Evolutionary conservation across 2,888 invertebrate species (phyloP).

Genomic region (Tipula unca): DNA sequence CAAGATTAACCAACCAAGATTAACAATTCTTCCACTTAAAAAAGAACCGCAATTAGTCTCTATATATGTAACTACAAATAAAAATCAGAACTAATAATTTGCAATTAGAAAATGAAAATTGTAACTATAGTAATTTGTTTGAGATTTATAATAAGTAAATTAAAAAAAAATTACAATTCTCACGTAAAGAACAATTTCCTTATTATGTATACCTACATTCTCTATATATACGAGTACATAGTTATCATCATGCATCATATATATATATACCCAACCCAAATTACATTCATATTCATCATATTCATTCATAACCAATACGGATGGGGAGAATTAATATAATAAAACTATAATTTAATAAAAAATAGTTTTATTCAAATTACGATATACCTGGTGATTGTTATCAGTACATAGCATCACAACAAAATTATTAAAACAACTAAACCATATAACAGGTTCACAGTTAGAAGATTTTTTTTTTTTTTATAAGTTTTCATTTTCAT

Average conservation of each 20-base stretch:
- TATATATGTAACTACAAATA: too few species aligned
- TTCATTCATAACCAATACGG: background rate
- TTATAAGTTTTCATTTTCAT: background rate
- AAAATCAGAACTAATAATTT: background rate
- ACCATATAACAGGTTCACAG: constrained; percentile 14
- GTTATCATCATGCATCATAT: background rate
- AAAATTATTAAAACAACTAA: background rate
- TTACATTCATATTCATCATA: background rate
- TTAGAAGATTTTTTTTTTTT: background rate
- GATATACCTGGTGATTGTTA: background rate
- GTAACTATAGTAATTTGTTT: background rate
- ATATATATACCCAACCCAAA: background rate
- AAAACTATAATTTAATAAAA: background rate
- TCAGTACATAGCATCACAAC: background rate
- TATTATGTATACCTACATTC: too few species aligned
- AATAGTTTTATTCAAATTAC: background rate
- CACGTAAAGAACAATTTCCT: too few species aligned
- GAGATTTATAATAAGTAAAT: background rate
- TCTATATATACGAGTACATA: background rate
- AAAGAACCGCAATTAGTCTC: too few species aligned
- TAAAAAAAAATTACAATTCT: background rate
- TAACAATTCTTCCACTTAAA: too few species aligned
- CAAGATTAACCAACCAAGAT: too few species aligned
- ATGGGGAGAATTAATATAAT: background rate
- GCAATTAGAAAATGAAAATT: background rate